A percentile compares a stretch with the other conserved stretches of the same genome.
phyloP scores from a whole-genome alignment of 37 sponge, comb jelly and placozoan species.

The Corticium candelabrum region DNA sequence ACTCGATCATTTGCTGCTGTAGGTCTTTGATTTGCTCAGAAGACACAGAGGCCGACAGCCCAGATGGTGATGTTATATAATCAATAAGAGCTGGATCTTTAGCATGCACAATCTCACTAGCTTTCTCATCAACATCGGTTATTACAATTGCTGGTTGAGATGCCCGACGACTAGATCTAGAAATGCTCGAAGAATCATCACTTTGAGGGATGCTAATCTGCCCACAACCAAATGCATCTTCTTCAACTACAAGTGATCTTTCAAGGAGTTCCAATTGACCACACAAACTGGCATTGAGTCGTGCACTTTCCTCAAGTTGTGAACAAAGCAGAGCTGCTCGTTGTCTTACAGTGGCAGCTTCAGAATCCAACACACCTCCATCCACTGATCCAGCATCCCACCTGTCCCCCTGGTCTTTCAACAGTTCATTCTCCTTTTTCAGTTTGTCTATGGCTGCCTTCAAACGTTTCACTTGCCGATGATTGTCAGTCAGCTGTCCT shows the following conservation, averaged over 20 bases:
- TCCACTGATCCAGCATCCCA: no score
- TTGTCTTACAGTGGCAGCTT: background rate
- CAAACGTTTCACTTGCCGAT: background rate
- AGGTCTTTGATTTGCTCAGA: no score
- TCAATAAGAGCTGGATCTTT: background rate
- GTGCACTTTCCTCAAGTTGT: background rate
- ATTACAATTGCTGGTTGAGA: background rate
- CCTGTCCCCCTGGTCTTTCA: no score
- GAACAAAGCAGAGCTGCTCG: background rate
- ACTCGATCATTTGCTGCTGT: no score
- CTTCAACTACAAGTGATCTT: background rate
- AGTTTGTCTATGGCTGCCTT: background rate
- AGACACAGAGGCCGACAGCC: no score
- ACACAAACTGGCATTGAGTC: background rate
- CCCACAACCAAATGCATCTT: no score
- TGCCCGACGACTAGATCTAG: background rate
- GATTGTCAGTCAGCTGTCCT: background rate
- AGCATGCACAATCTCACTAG: background rate
- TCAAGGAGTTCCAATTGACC: background rate
- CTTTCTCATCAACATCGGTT: background rate
- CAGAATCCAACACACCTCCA: no score
- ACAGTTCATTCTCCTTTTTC: background rate
- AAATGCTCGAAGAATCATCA: background rate
- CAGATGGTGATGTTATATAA: no score
- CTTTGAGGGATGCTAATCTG: background rate